phyloP scores from a whole-genome alignment of 2,888 invertebrate species.

The Scelioninae gen. 2 region DNA sequence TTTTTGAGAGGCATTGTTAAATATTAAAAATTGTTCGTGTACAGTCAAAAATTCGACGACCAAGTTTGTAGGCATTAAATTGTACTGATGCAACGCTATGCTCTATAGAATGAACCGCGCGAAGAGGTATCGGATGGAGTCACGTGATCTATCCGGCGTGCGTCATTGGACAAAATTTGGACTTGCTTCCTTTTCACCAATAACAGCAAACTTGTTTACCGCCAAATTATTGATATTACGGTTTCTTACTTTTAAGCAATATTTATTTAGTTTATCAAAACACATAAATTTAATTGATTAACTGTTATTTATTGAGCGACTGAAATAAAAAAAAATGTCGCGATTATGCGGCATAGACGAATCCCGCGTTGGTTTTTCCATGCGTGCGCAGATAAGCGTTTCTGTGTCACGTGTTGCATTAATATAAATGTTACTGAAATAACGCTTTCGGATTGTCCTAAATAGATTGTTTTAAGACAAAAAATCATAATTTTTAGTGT shows the following conservation, averaged over 20 bases:
- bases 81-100: conserved; percentile 4
- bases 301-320: no score
- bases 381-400: no score
- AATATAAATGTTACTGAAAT: no score
- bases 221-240: conserved; percentile 1
- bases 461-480: no score
- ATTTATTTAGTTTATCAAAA: background rate
- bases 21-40: background rate
- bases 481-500: no score
- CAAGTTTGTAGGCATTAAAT: background rate
- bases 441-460: no score
- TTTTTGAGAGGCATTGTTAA: conserved; percentile 66
- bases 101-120: conserved; percentile 4
- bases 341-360: no score
- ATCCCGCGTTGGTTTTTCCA: no score
- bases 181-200: background rate
- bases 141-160: background rate
- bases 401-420: no score
- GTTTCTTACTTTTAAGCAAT: background rate
- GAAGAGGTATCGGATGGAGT: background rate
- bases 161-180: background rate
- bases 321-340: no score
- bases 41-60: conserved; percentile 1
- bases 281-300: background rate
- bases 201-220: background rate